Evolutionary conservation across 1,140 invertebrate genomes (phyloP), one percentile per base, ranked within the genome.

Genomic region (Aleiodes sp.): DNA sequence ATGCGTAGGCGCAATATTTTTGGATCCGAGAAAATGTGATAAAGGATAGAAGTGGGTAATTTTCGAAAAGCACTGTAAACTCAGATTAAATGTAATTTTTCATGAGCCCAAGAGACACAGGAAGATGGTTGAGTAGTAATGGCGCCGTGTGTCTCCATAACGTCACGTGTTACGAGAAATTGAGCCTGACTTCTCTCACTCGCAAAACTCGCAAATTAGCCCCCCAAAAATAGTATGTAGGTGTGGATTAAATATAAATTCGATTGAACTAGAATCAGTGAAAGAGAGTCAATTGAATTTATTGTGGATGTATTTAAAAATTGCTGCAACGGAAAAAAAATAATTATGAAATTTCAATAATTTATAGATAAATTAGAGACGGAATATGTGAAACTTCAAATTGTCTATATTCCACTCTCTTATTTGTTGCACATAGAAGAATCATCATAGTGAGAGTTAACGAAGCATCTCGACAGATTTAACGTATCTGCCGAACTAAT

Each of bases 401-500:
- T 14, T 59, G 9, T 59, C 29, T n/a, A 29, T 31, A 14, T 59
- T 29, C n/a, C 28, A 28, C 12, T 33, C 12, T 33, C 12, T 1
- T 33, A 33, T 33, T 33, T 33, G 7, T 33, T 33, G 7, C 7
- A 33, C 1, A 10, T 33, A 8, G 31, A 60, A 35, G n/a, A 60
- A 72, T 73, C 57, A 52, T 56, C 37, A 28, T 19, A 65, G 39
- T 63, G 41, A 63, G 41, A 31, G 9, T 39, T 41, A 69, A 69
- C 67, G 60, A 69, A 43, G 60, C 67, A 33, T 69, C 70, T 62
- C 75, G 80, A 81, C 80, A 80, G 78, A 81, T 81, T 81, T 80
- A 81, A 81, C 76, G 73, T 80, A 81, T 80, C 72, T 78, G 76
- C 73, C 73, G 70, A 80, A 80, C 80, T 82, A 80, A 82, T 82